A percentile compares a stretch with the other conserved stretches of the same genome.
These are phyloP conservation scores for Myrmecophaga tridactyla DNA, from an alignment of 2,113 vertebrate genomes.

Conservation along the genomic window DNA sequence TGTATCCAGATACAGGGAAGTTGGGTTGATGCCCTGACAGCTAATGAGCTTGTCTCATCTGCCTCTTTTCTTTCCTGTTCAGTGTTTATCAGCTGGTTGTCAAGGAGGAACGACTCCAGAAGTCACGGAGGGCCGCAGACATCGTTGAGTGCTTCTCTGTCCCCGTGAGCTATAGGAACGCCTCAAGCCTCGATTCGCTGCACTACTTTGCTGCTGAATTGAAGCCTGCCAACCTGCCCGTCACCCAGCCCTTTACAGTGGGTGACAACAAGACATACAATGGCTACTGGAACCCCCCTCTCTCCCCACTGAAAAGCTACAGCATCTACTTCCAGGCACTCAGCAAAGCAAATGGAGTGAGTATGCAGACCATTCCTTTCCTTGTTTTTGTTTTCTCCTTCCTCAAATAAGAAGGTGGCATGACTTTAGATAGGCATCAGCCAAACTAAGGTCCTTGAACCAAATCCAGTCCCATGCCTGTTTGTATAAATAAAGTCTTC, in stretches of 20 bases:
- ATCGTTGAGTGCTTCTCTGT: slow-evolving; percentile 91
- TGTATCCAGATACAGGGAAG: neutral
- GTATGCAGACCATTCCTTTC: slow-evolving; percentile 66
- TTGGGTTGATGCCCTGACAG: neutral
- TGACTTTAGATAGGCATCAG: neutral
- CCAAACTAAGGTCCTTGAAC: neutral
- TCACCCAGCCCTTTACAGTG: slow-evolving; percentile 94
- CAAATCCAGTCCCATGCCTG: neutral
- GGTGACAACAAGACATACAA: slow-evolving; percentile 99
- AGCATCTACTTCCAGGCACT: slow-evolving; percentile 98
- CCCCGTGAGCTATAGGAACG: slow-evolving; percentile 93
- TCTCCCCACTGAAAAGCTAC: slow-evolving; percentile 97
- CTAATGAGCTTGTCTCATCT: neutral
- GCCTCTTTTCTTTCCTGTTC: slow-evolving; percentile 51
- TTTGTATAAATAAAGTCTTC: neutral
- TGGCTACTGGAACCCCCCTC: slow-evolving; percentile 96
- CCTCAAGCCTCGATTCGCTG: slow-evolving; percentile 89
- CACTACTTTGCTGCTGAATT: slow-evolving; percentile 97
- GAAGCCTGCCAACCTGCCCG: slow-evolving; percentile 90
- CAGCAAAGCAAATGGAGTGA: slow-evolving; percentile 97
- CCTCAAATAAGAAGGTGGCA: neutral
- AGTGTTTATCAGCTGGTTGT: slow-evolving; percentile 97
- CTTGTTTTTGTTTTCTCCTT: neutral
- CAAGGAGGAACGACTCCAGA: slow-evolving; percentile 93
- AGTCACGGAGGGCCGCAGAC: slow-evolving; percentile 92